These are phyloP conservation scores for Andrena bucephala DNA, from an alignment of 2,888 invertebrate genomes.

Conservation along the genomic window DNA sequence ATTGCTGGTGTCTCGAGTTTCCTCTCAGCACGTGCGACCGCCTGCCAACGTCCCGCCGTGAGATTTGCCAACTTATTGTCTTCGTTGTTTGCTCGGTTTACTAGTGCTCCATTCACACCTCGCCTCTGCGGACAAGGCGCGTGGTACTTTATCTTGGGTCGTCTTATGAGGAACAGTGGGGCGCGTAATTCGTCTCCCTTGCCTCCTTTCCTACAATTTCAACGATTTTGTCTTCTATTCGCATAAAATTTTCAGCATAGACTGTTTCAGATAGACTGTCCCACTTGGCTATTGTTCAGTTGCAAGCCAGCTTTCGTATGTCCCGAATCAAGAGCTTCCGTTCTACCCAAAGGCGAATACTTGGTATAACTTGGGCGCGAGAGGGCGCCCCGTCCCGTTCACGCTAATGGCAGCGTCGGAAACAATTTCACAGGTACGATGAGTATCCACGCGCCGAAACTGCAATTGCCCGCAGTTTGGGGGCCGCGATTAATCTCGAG, in stretches of 20 bases:
- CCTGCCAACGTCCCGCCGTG: constrained; percentile 56
- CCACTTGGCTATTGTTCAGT: no score
- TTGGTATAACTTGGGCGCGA: not conserved
- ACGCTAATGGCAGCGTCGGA: constrained; percentile 48
- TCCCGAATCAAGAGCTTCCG: not conserved
- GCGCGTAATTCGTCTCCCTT: not conserved
- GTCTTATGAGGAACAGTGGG: not conserved
- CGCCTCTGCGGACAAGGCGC: not conserved
- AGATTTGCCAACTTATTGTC: constrained; percentile 63
- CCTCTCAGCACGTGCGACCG: constrained; percentile 80
- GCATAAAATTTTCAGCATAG: no score
- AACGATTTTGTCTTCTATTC: not conserved
- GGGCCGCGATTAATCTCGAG: constrained; percentile 75
- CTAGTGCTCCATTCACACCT: constrained; percentile 56
- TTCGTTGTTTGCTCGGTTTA: constrained; percentile 78
- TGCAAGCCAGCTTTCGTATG: not conserved
- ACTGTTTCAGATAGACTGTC: no score
- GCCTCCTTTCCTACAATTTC: not conserved
- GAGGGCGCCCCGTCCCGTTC: not conserved
- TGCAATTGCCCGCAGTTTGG: constrained; percentile 62
- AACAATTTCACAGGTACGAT: constrained; percentile 42
- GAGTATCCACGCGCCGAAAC: constrained; percentile 71
- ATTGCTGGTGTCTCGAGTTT: constrained; percentile 83
- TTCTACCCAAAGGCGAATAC: not conserved
- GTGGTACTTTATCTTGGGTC: not conserved